Base-by-base conservation (phyloP, 2,113 vertebrate genomes). In the Proteles cristata region DNA sequence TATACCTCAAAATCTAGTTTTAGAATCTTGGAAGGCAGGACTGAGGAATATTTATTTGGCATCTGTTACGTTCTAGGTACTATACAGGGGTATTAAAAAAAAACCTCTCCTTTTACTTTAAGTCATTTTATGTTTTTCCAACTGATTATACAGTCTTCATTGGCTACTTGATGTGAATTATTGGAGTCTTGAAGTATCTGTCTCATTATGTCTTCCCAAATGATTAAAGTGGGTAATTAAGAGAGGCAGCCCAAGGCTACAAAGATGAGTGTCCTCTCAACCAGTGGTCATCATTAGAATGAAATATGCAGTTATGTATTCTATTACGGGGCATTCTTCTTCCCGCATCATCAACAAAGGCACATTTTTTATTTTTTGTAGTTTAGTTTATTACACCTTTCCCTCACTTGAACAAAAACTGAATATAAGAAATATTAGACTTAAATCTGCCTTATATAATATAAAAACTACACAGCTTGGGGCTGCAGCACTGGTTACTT, bases 161-260 rank as follows among this genome's bases (percentile, higher is more conserved):
- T 82, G 92, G 3, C 61, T 82, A 66, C 43, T 50, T 86, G 58
- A 71, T 33, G 16, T 85, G 61, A 53, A 39, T 55, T 61, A 65
- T 28, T 89, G 11, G 53, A 85, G 21, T 73, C 69, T 92, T 86
- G 35, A 88, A 86, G 55, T 73, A 79, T 94, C 31, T 48, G 43
- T 48, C 28, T 92, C 53, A 35, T 92, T 74, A 73, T 58, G 39
- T 88, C 28, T 91, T 69, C 50, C 45, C 77, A 82, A 90, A 39
- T 87, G 81, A 90, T 83, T 77, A 48, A 96, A 93, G 8, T 69
- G 21, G 33, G 31, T 81, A 86, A 76, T 74, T 96, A 80, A 53
- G 48, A 92, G 28, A 79, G 31, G 10, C 4, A 81, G 48, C 15
- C 33, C 43, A 45, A 68, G 25, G 39, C 63, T 83, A 25, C 23